Percentiles rank a stretch among this genome's conserved stretches.
These are phyloP conservation scores for Forbesichthys papilliferus DNA, from an alignment of 2,113 vertebrate species.

Conservation along the genomic window DNA sequence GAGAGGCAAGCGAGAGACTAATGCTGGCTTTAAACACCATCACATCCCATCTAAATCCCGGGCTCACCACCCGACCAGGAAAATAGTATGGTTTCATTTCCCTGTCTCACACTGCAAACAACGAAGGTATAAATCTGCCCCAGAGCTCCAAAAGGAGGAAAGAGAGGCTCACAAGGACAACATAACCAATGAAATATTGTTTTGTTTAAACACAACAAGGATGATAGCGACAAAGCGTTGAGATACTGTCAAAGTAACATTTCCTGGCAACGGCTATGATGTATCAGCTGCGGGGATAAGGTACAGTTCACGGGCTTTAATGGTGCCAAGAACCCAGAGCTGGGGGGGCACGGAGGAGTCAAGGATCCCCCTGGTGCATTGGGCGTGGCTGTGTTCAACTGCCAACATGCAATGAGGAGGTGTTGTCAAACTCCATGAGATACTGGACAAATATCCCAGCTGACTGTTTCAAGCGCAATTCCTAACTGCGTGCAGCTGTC, in stretches of 20 bases:
- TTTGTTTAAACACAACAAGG: constrained; percentile 39
- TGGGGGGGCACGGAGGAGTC: neutral
- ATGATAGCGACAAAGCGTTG: constrained; percentile 17
- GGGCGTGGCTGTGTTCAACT: neutral
- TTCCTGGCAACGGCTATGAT: constrained; percentile 1
- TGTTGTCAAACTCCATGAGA: constrained; percentile 24
- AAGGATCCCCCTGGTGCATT: constrained; percentile 3
- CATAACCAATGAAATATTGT: constrained; percentile 32
- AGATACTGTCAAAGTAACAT: neutral
- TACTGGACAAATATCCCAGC: constrained; percentile 13
- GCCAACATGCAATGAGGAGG: neutral
- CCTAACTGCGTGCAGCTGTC: constrained; percentile 44
- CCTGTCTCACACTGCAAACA: constrained; percentile 41
- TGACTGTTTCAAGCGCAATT: constrained; percentile 26
- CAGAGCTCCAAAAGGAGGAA: neutral
- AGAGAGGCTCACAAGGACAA: constrained; percentile 34
- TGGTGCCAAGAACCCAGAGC: neutral
- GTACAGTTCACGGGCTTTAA: neutral
- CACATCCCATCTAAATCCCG: constrained; percentile 62
- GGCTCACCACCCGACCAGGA: constrained; percentile 42
- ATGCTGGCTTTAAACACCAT: constrained; percentile 58
- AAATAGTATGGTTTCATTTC: constrained; percentile 49
- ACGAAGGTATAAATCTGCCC: constrained; percentile 34
- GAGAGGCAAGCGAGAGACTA: constrained; percentile 42
- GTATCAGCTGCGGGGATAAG: neutral